Percentiles rank a stretch among this genome's conserved stretches.
These are phyloP conservation scores for Metacarcinus magister DNA, from an alignment of 2,888 invertebrate genomes.

Conservation along the genomic window DNA sequence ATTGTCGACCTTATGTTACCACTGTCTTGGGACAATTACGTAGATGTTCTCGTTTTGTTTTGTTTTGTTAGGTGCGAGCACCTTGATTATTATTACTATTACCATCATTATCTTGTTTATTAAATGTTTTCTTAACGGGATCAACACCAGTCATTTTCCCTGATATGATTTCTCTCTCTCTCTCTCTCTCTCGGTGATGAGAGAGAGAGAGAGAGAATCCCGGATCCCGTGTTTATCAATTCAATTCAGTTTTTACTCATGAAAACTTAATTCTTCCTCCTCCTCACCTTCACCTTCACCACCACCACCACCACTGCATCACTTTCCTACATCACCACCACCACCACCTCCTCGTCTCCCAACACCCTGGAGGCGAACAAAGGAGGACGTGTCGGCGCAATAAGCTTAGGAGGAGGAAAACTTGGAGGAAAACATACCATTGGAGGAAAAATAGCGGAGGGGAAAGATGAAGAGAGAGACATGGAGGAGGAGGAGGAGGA, in stretches of 20 bases:
- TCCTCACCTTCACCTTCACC: not conserved
- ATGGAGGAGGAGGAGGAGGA: conserved; percentile 5
- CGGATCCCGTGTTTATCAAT: not conserved
- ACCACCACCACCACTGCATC: not conserved
- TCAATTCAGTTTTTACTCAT: conserved; percentile 22
- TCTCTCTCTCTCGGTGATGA: not conserved
- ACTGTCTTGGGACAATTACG: too few species aligned
- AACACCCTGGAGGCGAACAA: not conserved
- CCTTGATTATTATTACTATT: too few species aligned
- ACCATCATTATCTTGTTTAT: too few species aligned
- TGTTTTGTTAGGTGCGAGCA: too few species aligned
- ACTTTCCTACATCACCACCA: not conserved
- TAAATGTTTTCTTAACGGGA: too few species aligned
- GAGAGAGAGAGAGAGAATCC: not conserved
- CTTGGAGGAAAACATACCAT: not conserved
- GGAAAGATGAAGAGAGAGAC: not conserved
- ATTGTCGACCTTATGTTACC: too few species aligned
- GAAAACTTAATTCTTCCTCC: not conserved
- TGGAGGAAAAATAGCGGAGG: not conserved
- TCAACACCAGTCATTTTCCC: too few species aligned
- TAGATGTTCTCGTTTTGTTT: too few species aligned
- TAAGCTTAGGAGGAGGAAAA: conserved; percentile 26
- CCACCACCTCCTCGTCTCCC: not conserved
- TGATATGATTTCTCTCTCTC: too few species aligned
- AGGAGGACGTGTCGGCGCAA: not conserved